Evolutionary conservation across 1,140 invertebrate genomes (phyloP).

Genomic region (Nephila pilipes): DNA sequence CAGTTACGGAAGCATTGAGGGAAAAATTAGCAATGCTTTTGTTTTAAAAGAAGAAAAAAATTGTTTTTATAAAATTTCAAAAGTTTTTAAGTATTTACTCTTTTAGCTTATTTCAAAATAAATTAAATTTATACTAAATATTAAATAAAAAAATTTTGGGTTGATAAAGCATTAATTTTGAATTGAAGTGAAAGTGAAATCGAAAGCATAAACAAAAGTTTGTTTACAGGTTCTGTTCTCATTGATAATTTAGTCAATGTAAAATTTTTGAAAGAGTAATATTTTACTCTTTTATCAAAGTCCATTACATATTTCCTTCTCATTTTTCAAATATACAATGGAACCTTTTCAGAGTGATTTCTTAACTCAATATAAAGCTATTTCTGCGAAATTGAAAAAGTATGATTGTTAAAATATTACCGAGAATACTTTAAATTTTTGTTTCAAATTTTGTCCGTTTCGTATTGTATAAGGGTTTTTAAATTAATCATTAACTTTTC

Average conservation of each 20-base stretch:
- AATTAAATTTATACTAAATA: background rate
- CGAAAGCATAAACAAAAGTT: background rate
- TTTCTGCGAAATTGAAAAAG: slow-evolving; percentile 70
- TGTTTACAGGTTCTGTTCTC: background rate
- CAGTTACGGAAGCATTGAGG: background rate
- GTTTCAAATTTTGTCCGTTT: no score
- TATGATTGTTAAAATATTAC: background rate
- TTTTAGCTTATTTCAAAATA: background rate
- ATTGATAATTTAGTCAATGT: background rate
- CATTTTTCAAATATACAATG: background rate
- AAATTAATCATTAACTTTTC: no score
- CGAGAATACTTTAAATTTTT: no score
- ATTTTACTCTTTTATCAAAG: background rate
- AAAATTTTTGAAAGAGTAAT: background rate
- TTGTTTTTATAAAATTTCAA: background rate
- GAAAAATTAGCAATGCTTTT: background rate
- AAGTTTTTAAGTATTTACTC: no score
- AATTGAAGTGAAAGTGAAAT: slow-evolving; percentile 16
- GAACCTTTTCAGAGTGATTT: slow-evolving; percentile 56
- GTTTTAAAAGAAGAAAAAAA: background rate
- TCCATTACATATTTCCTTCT: background rate
- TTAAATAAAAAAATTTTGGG: background rate
- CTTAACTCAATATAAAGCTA: slow-evolving; percentile 62
- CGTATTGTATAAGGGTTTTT: no score
- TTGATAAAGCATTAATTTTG: background rate